Conservation (phyloP, 2,888 invertebrate genomes). For the Pterostichus madidus region DNA sequence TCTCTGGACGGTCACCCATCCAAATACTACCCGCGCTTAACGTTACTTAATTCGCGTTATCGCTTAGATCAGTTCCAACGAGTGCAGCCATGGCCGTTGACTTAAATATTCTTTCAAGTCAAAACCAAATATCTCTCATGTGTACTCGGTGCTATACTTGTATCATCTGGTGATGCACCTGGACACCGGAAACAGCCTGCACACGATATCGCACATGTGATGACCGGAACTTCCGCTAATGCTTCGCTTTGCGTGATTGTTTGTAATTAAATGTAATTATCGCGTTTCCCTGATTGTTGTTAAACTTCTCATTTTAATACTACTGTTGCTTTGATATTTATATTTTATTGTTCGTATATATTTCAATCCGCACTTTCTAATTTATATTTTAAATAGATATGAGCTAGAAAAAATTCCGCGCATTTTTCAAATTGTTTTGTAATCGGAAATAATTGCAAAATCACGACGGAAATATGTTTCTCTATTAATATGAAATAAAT, state of each 20-base stretch:
- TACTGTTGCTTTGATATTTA: background rate
- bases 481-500: background rate
- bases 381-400: conserved; percentile 1
- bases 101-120: background rate
- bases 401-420: background rate
- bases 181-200: background rate
- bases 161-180: conserved; percentile 20
- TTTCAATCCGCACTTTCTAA: conserved; percentile 29
- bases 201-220: conserved; percentile 40
- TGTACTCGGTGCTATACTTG: background rate
- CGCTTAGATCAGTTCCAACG: too few relatives aligned
- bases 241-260: background rate
- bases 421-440: conserved; percentile 20
- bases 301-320: conserved; percentile 8
- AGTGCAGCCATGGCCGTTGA: too few relatives aligned
- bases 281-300: background rate
- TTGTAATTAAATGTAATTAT: conserved; percentile 24
- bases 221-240: conserved; percentile 9
- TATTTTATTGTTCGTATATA: conserved; percentile 1
- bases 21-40: too few relatives aligned
- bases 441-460: conserved; percentile 30
- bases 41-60: too few relatives aligned
- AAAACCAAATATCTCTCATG: background rate
- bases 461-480: conserved; percentile 6
- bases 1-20: too few relatives aligned